phyloP scores from a whole-genome alignment of 2,113 vertebrate species.

The Phylloscopus trochiloides region DNA sequence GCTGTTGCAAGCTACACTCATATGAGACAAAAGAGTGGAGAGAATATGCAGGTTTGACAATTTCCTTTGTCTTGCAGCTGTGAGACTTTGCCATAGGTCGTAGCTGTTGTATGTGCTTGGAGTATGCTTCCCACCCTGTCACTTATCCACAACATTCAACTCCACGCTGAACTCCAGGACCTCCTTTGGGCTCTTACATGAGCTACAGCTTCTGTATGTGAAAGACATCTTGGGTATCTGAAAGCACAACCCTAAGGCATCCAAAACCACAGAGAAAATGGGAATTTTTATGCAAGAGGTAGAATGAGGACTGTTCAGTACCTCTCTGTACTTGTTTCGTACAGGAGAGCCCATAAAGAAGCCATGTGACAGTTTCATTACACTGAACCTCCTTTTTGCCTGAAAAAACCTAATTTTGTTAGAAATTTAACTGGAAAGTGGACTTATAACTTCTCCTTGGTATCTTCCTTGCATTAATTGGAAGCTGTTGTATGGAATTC shows the following conservation, averaged over 20 bases:
- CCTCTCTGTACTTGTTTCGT: not conserved
- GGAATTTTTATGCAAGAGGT: not conserved
- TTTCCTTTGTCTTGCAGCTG: not conserved
- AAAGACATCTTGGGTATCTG: not conserved
- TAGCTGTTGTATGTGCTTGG: not conserved
- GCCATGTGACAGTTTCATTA: not conserved
- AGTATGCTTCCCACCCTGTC: not conserved
- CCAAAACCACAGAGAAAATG: not conserved
- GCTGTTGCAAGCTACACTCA: not conserved
- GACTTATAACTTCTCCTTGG: not conserved
- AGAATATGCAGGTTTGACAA: not conserved
- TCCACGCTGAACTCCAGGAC: not conserved
- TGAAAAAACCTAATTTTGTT: not conserved
- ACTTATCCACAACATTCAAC: not conserved
- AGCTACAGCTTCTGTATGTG: not conserved
- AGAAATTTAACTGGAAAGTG: not conserved
- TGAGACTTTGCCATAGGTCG: not conserved
- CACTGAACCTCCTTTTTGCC: not conserved
- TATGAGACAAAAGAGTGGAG: not conserved
- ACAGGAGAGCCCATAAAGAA: not conserved
- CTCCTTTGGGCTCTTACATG: not conserved
- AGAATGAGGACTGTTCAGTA: not conserved
- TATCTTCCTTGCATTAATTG: not conserved
- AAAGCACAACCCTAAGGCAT: not conserved
- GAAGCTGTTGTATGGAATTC: not conserved